Conservation (phyloP, 2,797 vertebrate species). For the Fundulus diaphanus region DNA sequence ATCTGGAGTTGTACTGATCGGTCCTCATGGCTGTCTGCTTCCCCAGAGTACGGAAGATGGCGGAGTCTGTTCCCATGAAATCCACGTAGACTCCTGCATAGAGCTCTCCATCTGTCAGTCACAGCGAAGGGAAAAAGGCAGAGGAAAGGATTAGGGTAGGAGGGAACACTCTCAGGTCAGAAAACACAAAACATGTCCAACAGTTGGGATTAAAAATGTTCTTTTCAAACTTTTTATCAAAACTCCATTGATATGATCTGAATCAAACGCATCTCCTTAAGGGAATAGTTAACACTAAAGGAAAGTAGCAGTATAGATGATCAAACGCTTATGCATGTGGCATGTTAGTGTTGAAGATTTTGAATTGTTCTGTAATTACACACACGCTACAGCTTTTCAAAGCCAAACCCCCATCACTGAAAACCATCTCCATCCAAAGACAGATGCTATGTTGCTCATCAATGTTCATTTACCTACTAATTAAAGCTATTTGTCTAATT, state of each 20-base stretch:
- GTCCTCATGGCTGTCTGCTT: conserved; percentile 99
- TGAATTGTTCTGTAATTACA: conserved; percentile 1
- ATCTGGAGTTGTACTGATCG: conserved; percentile 99
- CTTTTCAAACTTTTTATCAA: neutral
- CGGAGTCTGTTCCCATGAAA: conserved; percentile 99
- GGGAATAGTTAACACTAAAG: neutral
- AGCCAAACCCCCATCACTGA: conserved; percentile 6
- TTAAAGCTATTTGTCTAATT: neutral
- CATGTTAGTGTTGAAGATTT: conserved; percentile 3
- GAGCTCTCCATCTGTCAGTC: conserved; percentile 92
- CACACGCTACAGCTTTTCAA: conserved; percentile 21
- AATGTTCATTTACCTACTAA: neutral
- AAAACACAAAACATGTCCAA: conserved; percentile 11
- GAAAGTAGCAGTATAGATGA: neutral
- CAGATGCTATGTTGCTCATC: neutral
- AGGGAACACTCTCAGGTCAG: conserved; percentile 31
- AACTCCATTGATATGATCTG: conserved; percentile 10
- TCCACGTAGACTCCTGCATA: conserved; percentile 98
- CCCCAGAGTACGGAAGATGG: conserved; percentile 97
- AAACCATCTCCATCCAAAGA: neutral
- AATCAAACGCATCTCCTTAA: conserved; percentile 1
- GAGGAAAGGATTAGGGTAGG: conserved; percentile 33
- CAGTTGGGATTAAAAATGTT: conserved; percentile 15
- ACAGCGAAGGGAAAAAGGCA: conserved; percentile 33
- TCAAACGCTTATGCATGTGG: conserved; percentile 1